Percentiles rank a stretch among this genome's conserved stretches.
Conservation (phyloP, 2,888 invertebrate genomes). For the Orchesella flavescens region DNA sequence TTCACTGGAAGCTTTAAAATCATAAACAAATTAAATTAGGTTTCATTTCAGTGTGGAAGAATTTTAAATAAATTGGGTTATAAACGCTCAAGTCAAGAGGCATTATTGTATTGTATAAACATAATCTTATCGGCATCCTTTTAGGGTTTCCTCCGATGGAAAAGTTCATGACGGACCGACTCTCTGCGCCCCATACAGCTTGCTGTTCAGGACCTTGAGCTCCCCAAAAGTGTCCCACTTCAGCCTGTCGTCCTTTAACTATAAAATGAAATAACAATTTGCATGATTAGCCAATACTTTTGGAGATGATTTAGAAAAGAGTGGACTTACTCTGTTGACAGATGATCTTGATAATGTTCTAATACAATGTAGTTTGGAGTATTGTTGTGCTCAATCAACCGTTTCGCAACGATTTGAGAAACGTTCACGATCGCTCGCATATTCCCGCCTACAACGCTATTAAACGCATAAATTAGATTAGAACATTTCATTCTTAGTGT, state of each 20-base stretch:
- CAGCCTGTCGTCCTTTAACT: slow-evolving; percentile 76
- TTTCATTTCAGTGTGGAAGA: no score
- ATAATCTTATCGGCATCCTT: slow-evolving; percentile 91
- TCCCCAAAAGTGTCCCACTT: slow-evolving; percentile 97
- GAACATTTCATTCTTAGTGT: no score
- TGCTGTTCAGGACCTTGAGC: slow-evolving; percentile 91
- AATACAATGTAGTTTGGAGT: no score
- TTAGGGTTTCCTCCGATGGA: slow-evolving; percentile 95
- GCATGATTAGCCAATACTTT: no score
- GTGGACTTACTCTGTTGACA: no score
- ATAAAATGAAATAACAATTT: no score
- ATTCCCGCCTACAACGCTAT: slow-evolving; percentile 80
- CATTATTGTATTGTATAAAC: no score
- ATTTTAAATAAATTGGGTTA: no score
- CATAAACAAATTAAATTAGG: neutral
- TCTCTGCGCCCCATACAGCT: slow-evolving; percentile 97
- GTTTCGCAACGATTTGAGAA: slow-evolving; percentile 85
- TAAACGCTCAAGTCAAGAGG: neutral
- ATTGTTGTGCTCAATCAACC: slow-evolving; percentile 78
- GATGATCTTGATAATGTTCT: no score
- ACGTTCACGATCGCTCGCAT: slow-evolving; percentile 89
- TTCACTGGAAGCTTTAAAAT: slow-evolving; percentile 85
- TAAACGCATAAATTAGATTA: no score
- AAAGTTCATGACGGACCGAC: slow-evolving; percentile 96
- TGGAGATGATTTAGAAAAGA: no score